Percentiles rank a stretch among this genome's conserved stretches.
phyloP scores from a whole-genome alignment of 1,140 invertebrate genomes.

The Elysia chlorotica region DNA sequence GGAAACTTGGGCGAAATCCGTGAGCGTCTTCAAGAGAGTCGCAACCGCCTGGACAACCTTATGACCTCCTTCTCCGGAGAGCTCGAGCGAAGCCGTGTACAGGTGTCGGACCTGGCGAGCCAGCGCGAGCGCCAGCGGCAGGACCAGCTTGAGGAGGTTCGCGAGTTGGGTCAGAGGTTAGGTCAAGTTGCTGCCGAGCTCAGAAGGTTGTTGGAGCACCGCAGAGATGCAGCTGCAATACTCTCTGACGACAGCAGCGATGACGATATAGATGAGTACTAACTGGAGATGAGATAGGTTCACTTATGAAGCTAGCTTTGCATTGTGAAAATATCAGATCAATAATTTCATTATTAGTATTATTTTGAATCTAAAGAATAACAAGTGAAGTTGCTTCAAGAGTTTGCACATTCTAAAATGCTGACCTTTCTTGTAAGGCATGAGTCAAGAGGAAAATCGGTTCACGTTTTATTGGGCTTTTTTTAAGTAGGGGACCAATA shows the following conservation, averaged over 20 bases:
- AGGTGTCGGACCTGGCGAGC: constrained; percentile 42
- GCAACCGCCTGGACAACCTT: constrained; percentile 40
- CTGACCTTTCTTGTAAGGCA: too few relatives aligned
- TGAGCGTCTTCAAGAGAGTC: constrained; percentile 44
- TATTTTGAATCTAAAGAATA: too few relatives aligned
- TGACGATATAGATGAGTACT: constrained; percentile 6
- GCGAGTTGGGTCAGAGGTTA: constrained; percentile 45
- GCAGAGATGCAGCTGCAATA: constrained; percentile 31
- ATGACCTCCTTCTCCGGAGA: constrained; percentile 46
- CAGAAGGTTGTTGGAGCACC: constrained; percentile 37
- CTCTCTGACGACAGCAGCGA: constrained; percentile 7
- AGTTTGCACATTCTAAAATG: too few relatives aligned
- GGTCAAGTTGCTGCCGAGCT: constrained; percentile 51
- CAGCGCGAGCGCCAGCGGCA: constrained; percentile 44
- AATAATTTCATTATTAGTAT: too few relatives aligned
- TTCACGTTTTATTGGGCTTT: too few relatives aligned
- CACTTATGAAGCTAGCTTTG: too few relatives aligned
- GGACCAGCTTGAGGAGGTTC: constrained; percentile 50
- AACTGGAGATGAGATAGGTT: background rate
- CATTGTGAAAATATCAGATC: too few relatives aligned
- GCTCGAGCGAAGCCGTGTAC: constrained; percentile 41
- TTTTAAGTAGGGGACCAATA: too few relatives aligned
- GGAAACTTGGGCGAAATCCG: constrained; percentile 31
- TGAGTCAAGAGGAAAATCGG: too few relatives aligned
- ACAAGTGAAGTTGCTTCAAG: too few relatives aligned